These are phyloP conservation scores for Synanthedon formicaeformis DNA, from an alignment of 2,888 invertebrate species.

Conservation along the genomic window DNA sequence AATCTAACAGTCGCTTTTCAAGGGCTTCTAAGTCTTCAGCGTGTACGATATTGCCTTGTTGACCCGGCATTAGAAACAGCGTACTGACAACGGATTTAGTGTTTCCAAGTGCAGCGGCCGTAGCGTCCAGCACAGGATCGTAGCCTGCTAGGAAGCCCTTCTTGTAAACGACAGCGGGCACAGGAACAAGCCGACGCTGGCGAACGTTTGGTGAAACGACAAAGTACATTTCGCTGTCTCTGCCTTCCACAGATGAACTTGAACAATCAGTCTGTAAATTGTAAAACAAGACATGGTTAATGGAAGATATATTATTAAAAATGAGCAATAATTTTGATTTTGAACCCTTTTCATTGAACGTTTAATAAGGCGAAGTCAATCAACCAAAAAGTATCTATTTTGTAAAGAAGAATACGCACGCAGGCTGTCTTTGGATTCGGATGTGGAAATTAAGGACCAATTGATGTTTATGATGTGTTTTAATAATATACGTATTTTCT, in stretches of 20 bases:
- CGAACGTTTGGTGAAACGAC: constrained; percentile 84
- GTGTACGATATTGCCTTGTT: constrained; percentile 83
- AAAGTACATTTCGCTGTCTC: constrained; percentile 89
- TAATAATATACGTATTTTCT: too few relatives aligned
- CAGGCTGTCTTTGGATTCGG: too few relatives aligned
- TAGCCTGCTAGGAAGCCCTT: constrained; percentile 85
- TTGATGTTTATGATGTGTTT: too few relatives aligned
- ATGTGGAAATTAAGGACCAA: too few relatives aligned
- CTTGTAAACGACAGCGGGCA: constrained; percentile 85
- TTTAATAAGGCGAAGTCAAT: background rate
- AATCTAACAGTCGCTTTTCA: constrained; percentile 77
- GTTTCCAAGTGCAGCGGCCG: constrained; percentile 81
- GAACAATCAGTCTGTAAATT: constrained; percentile 82
- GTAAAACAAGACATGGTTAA: background rate
- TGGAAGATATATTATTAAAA: background rate
- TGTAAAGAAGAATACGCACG: too few relatives aligned
- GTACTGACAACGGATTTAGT: constrained; percentile 80
- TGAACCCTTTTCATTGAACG: background rate
- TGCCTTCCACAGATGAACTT: constrained; percentile 77
- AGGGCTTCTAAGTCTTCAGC: constrained; percentile 82
- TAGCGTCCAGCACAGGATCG: constrained; percentile 86
- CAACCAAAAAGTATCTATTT: too few relatives aligned
- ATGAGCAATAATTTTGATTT: background rate
- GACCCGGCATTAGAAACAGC: constrained; percentile 86
- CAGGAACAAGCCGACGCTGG: constrained; percentile 83